Percentiles rank a stretch among this genome's conserved stretches.
These are phyloP conservation scores for Ochotona princeps DNA, from an alignment of 2,113 vertebrate species.

Conservation along the genomic window DNA sequence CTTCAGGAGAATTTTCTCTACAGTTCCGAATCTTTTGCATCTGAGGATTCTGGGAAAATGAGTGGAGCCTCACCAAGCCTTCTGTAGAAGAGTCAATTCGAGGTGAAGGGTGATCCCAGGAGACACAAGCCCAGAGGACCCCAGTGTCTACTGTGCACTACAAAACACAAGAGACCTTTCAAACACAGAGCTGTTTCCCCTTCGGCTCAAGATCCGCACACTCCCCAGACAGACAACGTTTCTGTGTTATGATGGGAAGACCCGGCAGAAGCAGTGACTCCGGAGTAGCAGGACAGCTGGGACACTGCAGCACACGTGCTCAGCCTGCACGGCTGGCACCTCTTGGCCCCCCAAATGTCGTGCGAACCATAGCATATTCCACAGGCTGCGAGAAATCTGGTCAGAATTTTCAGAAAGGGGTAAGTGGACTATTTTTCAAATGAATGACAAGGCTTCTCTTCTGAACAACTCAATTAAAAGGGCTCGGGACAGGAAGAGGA, in stretches of 20 bases:
- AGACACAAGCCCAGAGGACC: conserved; percentile 40
- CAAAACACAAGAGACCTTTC: conserved; percentile 49
- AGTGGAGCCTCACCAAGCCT: conserved; percentile 37
- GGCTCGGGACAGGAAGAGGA: background rate
- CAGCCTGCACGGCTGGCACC: background rate
- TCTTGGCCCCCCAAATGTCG: background rate
- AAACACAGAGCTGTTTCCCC: conserved; percentile 39
- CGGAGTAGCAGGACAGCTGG: background rate
- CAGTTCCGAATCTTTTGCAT: background rate
- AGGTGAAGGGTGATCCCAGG: background rate
- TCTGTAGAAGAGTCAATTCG: background rate
- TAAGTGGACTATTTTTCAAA: conserved; percentile 36
- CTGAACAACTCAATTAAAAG: conserved; percentile 45
- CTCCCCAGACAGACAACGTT: conserved; percentile 1
- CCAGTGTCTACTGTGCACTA: conserved; percentile 30
- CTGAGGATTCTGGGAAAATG: background rate
- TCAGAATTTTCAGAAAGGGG: conserved; percentile 32
- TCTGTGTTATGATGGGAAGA: conserved; percentile 61
- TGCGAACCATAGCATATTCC: background rate
- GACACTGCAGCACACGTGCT: background rate
- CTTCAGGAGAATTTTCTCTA: conserved; percentile 29
- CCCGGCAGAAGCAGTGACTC: background rate
- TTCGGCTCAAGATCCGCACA: conserved; percentile 53
- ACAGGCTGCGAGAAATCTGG: background rate
- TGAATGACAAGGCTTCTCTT: conserved; percentile 23